A percentile compares a stretch with the other conserved stretches of the same genome.
Evolutionary conservation across 2,888 invertebrate species (phyloP).

Genomic region (Cactoblastis cactorum): DNA sequence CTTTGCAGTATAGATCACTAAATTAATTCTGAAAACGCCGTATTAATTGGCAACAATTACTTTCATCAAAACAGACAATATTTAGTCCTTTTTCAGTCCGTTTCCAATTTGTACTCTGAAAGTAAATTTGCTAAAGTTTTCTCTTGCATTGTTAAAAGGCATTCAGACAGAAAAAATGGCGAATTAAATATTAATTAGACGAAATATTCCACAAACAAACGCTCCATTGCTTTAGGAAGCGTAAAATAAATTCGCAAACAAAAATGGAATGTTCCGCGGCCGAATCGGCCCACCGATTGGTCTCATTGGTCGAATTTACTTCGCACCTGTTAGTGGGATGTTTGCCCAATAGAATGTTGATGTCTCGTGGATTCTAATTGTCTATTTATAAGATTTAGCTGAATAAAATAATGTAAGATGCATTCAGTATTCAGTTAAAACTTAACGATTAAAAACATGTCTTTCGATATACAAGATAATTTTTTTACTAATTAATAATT

Average conservation of each 20-base stretch:
- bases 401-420: too few species aligned
- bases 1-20: conserved; percentile 1
- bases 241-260: conserved; percentile 33
- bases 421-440: too few species aligned
- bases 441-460: too few species aligned
- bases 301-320: conserved; percentile 12
- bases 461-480: too few species aligned
- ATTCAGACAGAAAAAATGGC: not conserved
- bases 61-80: too few species aligned
- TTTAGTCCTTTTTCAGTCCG: too few species aligned
- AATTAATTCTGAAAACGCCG: too few species aligned
- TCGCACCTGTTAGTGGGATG: not conserved
- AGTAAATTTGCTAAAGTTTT: not conserved
- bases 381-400: too few species aligned
- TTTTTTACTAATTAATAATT: too few species aligned
- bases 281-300: conserved; percentile 13
- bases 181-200: not conserved
- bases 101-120: not conserved
- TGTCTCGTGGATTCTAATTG: not conserved
- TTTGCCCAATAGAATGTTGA: not conserved
- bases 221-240: conserved; percentile 21
- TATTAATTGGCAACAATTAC: too few species aligned
- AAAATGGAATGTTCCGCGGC: conserved; percentile 47
- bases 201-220: conserved; percentile 7
- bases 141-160: not conserved